These are phyloP conservation scores for Dryobota labecula DNA, from an alignment of 2,888 invertebrate genomes.

Conservation along the genomic window DNA sequence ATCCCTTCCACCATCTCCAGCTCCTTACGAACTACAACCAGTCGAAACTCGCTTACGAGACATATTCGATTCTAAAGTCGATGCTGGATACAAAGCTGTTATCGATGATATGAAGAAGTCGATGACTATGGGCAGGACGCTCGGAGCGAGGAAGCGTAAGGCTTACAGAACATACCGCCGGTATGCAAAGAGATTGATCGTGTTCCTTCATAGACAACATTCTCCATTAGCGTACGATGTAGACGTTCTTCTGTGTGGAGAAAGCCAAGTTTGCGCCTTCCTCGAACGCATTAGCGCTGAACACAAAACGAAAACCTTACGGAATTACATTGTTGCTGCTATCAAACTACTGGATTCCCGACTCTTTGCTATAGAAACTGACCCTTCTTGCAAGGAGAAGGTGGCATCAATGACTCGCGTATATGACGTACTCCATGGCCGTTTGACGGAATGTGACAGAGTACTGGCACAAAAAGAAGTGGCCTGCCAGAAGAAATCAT, in stretches of 20 bases:
- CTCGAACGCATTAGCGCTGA: slow-evolving; percentile 86
- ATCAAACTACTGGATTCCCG: slow-evolving; percentile 88
- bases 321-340: slow-evolving; percentile 88
- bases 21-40: slow-evolving; percentile 86
- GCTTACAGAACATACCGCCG: slow-evolving; percentile 87
- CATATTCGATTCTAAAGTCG: slow-evolving; percentile 88
- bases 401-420: slow-evolving; percentile 88
- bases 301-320: slow-evolving; percentile 87
- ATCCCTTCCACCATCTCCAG: slow-evolving; percentile 85
- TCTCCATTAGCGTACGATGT: slow-evolving; percentile 89
- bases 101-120: slow-evolving; percentile 90
- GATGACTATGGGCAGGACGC: slow-evolving; percentile 88
- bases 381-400: slow-evolving; percentile 88
- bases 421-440: slow-evolving; percentile 85
- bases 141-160: slow-evolving; percentile 87
- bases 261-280: slow-evolving; percentile 87
- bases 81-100: slow-evolving; percentile 89
- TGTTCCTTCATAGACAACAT: slow-evolving; percentile 87
- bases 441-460: slow-evolving; percentile 85
- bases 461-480: slow-evolving; percentile 82
- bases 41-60: slow-evolving; percentile 86
- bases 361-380: slow-evolving; percentile 88
- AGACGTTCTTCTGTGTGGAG: slow-evolving; percentile 86
- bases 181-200: slow-evolving; percentile 87
- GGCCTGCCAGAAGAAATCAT: slow-evolving; percentile 72